phyloP scores from a whole-genome alignment of 2,888 invertebrate species.

The Pomacea canaliculata region DNA sequence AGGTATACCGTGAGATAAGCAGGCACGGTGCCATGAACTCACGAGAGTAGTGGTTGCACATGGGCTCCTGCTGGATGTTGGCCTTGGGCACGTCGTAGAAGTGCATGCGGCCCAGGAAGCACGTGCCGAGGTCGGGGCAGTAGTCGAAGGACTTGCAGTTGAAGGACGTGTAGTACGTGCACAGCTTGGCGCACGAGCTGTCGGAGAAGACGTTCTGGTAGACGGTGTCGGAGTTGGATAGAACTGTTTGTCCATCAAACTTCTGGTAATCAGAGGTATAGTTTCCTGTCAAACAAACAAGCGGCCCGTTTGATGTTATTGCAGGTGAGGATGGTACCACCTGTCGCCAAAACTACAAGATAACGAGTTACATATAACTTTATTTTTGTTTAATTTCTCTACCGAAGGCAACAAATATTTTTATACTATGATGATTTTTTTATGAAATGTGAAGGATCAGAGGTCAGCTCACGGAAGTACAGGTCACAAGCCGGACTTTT shows the following conservation, averaged over 20 bases:
- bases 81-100: slow-evolving; percentile 48
- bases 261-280: slow-evolving; percentile 46
- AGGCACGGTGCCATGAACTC: slow-evolving; percentile 25
- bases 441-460: no score
- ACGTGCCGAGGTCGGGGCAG: slow-evolving; percentile 50
- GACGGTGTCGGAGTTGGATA: slow-evolving; percentile 46
- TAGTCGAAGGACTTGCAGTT: slow-evolving; percentile 58
- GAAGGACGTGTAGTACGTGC: slow-evolving; percentile 51
- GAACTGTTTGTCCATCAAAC: slow-evolving; percentile 44
- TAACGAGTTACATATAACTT: no score
- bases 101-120: slow-evolving; percentile 51
- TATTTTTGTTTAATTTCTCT: no score
- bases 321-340: no score
- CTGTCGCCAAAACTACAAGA: no score
- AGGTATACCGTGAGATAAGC: no score
- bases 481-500: slow-evolving; percentile 41
- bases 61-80: slow-evolving; percentile 41
- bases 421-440: no score
- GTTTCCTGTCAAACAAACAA: slow-evolving; percentile 34
- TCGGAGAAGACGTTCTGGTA: slow-evolving; percentile 51
- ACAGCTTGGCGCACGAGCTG: slow-evolving; percentile 54
- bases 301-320: no score
- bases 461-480: slow-evolving; percentile 45
- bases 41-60: slow-evolving; percentile 57
- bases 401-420: no score